Percentiles rank a stretch among this genome's conserved stretches.
These are phyloP conservation scores for Channa maculata DNA, from an alignment of 2,113 vertebrate genomes.

Conservation along the genomic window DNA sequence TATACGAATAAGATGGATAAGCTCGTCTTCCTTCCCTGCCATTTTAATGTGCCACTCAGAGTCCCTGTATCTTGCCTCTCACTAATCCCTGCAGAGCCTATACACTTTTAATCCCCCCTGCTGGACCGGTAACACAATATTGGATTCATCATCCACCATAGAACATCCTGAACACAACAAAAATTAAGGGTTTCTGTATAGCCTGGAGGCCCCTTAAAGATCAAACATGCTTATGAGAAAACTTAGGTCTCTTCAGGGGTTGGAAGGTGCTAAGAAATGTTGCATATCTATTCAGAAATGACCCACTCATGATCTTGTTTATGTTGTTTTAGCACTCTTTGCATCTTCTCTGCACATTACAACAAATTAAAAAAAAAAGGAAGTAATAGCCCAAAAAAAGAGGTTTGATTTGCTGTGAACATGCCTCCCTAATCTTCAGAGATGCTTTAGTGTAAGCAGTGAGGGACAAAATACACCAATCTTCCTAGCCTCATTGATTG, in stretches of 20 bases:
- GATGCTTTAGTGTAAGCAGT: too few relatives aligned
- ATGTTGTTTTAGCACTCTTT: too few relatives aligned
- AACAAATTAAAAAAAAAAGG: too few relatives aligned
- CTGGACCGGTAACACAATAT: constrained; percentile 54
- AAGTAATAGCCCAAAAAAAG: too few relatives aligned
- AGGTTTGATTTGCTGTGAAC: too few relatives aligned
- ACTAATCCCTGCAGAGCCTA: constrained; percentile 71
- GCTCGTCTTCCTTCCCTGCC: constrained; percentile 59
- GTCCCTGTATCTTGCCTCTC: constrained; percentile 53
- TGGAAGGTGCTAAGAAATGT: constrained; percentile 3
- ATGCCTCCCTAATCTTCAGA: too few relatives aligned
- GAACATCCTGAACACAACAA: constrained; percentile 40
- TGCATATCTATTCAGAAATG: constrained; percentile 9
- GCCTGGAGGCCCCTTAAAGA: constrained; percentile 25
- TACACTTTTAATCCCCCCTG: constrained; percentile 70
- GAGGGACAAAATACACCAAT: too few relatives aligned
- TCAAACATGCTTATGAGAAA: constrained; percentile 37
- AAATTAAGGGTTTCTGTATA: constrained; percentile 48
- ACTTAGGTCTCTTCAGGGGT: constrained; percentile 32
- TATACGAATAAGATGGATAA: constrained; percentile 76
- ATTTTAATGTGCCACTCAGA: constrained; percentile 74
- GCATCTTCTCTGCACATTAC: too few relatives aligned
- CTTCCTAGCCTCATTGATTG: too few relatives aligned
- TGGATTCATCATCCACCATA: constrained; percentile 48
- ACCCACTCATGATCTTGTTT: too few relatives aligned